A percentile compares a stretch with the other conserved stretches of the same genome.
phyloP scores from a whole-genome alignment of 2,797 vertebrate genomes.

The Sebastes trivittatus region DNA sequence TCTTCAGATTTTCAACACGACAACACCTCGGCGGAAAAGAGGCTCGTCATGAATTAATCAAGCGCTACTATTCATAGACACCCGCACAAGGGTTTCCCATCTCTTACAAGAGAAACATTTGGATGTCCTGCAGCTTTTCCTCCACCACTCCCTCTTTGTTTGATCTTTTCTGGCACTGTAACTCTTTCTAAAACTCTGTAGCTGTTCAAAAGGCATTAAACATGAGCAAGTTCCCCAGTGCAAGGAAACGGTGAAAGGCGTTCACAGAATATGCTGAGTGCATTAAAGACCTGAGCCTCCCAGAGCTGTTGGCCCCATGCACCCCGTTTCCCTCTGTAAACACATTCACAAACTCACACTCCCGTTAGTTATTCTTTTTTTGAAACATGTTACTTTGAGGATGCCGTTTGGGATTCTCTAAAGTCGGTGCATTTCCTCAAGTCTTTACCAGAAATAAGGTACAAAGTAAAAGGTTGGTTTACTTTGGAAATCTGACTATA shows the following conservation, averaged over 20 bases:
- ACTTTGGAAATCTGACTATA: slow-evolving; percentile 34
- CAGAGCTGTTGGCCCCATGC: slow-evolving; percentile 39
- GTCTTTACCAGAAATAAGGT: slow-evolving; percentile 1
- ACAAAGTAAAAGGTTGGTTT: slow-evolving; percentile 21
- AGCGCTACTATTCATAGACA: slow-evolving; percentile 55
- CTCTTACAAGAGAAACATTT: slow-evolving; percentile 38
- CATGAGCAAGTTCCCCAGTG: slow-evolving; percentile 65
- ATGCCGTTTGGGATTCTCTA: background rate
- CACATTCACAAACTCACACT: slow-evolving; percentile 27
- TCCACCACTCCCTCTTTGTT: slow-evolving; percentile 53
- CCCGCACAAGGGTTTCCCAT: slow-evolving; percentile 63
- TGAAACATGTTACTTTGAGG: slow-evolving; percentile 12
- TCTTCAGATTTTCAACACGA: slow-evolving; percentile 17
- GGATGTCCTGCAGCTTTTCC: slow-evolving; percentile 75
- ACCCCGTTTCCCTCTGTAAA: slow-evolving; percentile 50
- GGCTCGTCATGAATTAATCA: slow-evolving; percentile 69
- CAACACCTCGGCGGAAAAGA: slow-evolving; percentile 20
- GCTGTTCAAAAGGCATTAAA: slow-evolving; percentile 79
- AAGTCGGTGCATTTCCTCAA: slow-evolving; percentile 1
- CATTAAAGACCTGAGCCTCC: slow-evolving; percentile 38
- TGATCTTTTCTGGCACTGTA: slow-evolving; percentile 72
- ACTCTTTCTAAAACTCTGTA: slow-evolving; percentile 57
- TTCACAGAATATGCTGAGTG: slow-evolving; percentile 51
- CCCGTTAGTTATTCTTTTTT: background rate
- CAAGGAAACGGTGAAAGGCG: slow-evolving; percentile 51